Conservation (phyloP, 2,888 invertebrate genomes). For the Leptura quadrifasciata region DNA sequence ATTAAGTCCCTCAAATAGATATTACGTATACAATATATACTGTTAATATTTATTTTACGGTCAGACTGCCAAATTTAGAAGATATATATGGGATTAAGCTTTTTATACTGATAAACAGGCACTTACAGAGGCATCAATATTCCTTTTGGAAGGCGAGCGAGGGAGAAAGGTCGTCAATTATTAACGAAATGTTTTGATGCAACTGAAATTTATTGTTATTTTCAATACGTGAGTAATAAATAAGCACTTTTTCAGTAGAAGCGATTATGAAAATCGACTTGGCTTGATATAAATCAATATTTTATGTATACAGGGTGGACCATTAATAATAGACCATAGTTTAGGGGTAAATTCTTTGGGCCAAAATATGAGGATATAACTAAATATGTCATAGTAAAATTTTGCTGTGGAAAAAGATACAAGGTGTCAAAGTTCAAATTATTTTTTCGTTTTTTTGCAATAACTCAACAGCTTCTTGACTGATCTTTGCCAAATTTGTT, state of each 20-base stretch:
- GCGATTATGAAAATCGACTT: no score
- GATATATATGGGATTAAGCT: not conserved
- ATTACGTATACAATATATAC: not conserved
- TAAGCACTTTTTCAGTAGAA: not conserved
- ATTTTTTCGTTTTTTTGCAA: no score
- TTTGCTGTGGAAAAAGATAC: no score
- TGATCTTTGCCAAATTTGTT: no score
- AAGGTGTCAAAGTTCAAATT: no score
- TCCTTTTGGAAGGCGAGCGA: not conserved
- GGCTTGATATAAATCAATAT: no score
- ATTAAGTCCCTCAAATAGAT: not conserved
- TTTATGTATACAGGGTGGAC: no score
- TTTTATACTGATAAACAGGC: constrained; percentile 7
- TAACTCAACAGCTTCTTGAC: no score
- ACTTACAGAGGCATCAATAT: not conserved
- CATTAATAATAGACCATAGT: no score
- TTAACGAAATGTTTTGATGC: not conserved
- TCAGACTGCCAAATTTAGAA: not conserved
- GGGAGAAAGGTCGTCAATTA: not conserved
- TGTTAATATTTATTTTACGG: constrained; percentile 3
- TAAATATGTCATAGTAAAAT: no score
- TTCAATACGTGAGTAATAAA: not conserved
- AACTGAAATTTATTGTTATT: constrained; percentile 1
- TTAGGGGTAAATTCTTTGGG: no score
- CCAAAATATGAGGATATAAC: no score